Base-by-base conservation (phyloP, 2,113 vertebrate species). In the Notechis scutatus region DNA sequence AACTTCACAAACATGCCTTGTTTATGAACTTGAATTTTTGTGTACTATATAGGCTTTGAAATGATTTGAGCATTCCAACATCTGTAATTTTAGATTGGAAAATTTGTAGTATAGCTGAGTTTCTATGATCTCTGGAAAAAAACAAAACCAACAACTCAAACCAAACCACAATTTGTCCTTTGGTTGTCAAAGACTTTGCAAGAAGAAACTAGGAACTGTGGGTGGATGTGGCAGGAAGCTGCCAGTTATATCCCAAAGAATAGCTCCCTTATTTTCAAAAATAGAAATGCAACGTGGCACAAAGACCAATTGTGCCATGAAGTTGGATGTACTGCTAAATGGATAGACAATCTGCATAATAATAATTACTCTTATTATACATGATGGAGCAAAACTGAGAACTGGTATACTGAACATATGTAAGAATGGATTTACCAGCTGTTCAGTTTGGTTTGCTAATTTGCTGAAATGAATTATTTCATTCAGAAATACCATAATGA, bases 151-250 rank as follows among this genome's bases (percentile, higher is more conserved):
- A 81, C 52, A 91, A 15, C 29, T 56, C 26, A 87, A 64, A 54
- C 50, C 34, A 87, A 88, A 90, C 50, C n/a, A 0, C 89, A 59
- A 61, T 92, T 94, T 50, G 24, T 92, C 0, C 59, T 95, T 74
- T 95, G 94, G 26, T 94, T 93, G 96, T 96, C 93, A 94, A 93
- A 94, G 95, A 34, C 93, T 91, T 96, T 94, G 90, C 92, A 91
- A 95, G 93, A 95, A 95, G 95, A 93, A 96, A 56, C 93, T 88
- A 95, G 91, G 91, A 90, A 91, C 94, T 94, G 93, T 97, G 97
- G 96, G 95, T 93, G 94, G 95, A 95, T 97, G 95, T 95, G 96
- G 95, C 96, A 97, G 96, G 96, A 97, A 98, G 96, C 89, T 94
- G 94, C 94, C 93, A 93, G 95, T 98, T 97, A 94, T 0, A 95